A percentile compares a stretch with the other conserved stretches of the same genome.
Evolutionary conservation across 2,888 invertebrate genomes (phyloP).

Genomic region (Anticlea derivata): DNA sequence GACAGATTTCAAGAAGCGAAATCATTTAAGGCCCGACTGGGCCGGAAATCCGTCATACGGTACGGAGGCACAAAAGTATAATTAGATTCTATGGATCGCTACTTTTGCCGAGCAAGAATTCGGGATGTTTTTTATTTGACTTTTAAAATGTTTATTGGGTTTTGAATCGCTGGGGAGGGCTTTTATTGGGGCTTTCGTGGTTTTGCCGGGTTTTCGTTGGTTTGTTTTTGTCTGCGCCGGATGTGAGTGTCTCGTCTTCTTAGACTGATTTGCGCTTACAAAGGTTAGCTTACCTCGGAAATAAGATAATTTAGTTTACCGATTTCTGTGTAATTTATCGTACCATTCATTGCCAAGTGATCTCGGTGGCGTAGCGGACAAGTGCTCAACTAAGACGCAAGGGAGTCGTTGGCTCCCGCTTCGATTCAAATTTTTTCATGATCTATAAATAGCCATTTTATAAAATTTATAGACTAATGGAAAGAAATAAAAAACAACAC

Average conservation of each 20-base stretch:
- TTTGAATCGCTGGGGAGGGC: constrained; percentile 22
- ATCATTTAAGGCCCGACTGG: constrained; percentile 56
- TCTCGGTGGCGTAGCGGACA: no score
- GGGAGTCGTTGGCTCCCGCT: no score
- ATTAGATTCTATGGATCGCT: constrained; percentile 50
- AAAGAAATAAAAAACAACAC: no score
- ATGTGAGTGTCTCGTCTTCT: background rate
- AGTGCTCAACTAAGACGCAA: no score
- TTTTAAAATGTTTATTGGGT: constrained; percentile 34
- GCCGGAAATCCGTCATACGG: constrained; percentile 64
- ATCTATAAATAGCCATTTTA: no score
- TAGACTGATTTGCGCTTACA: no score
- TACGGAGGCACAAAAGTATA: constrained; percentile 44
- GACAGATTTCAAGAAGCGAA: constrained; percentile 65
- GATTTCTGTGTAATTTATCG: no score
- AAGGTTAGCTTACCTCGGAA: no score
- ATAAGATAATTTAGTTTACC: no score
- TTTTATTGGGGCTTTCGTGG: constrained; percentile 25
- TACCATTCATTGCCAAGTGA: no score
- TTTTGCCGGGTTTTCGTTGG: constrained; percentile 2
- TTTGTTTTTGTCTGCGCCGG: constrained; percentile 14
- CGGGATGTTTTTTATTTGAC: constrained; percentile 28
- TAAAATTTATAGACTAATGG: no score
- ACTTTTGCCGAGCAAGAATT: constrained; percentile 37
- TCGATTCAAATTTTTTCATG: no score